Evolutionary conservation across 2,888 invertebrate genomes (phyloP), one percentile per base, ranked within the genome.

Genomic region (Epistrophella euchroma): DNA sequence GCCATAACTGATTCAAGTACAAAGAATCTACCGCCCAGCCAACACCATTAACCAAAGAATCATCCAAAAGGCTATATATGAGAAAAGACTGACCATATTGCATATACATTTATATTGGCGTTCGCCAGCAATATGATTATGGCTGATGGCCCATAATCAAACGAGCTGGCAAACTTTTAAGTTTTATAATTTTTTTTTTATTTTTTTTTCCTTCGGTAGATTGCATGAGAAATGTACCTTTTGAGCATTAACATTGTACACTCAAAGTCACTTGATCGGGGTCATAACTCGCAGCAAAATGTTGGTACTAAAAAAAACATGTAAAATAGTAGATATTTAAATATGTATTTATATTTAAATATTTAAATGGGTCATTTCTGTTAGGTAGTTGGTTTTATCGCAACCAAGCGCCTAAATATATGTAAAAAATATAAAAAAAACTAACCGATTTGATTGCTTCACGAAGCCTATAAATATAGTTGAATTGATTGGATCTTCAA

Each of bases 1-100:
- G 19, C 80, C 80, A 85, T 85, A 85, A 85, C 80, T 80, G 84
- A 80, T 68, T 75, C 58, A 71, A 75, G 84, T 79, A 79, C 79
- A 85, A 85, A 85, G 72, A 80, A 72, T 84, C 37, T 47, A 56
- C 52, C 60, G 56, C 55, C 52, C 55, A 55, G 56, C 55, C 70
- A 56, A 55, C 68, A 40, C 68, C 56, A 64, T 32, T 43, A 66
- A 75, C 58, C 73, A 47, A 58, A 50, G 50, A 68, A 37, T 68
- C 50, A 68, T 68, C 25, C 37, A 68, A 68, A 52, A 37, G 50
- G 52, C 50, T 43, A 40, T 13, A 11, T 15, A 15, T 52, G 25
- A 52, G 55, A 35, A n/a, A n/a, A 56, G 11, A 22, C 60, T 37
- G 37, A 35, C 32, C 56, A 40, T 43, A 68, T 74, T 74, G 66